A percentile compares a stretch with the other conserved stretches of the same genome.
phyloP scores from a whole-genome alignment of 1,140 invertebrate genomes.

The Amphibalanus amphitrite region DNA sequence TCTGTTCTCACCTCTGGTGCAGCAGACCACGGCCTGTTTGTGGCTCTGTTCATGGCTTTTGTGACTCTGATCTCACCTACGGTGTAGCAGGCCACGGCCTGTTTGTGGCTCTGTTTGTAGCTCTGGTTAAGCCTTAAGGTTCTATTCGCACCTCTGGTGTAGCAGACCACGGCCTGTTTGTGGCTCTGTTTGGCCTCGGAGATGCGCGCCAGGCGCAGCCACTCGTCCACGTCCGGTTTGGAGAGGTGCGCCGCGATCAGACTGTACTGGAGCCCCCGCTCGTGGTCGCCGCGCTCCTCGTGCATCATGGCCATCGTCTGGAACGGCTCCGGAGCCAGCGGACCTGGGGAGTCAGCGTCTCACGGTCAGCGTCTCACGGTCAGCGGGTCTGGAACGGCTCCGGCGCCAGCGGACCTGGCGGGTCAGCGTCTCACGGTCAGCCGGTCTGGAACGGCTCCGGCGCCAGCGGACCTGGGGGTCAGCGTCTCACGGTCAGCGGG shows the following conservation, averaged over 20 bases:
- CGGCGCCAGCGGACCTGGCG: background rate
- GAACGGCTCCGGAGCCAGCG: slow-evolving; percentile 62
- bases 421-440: background rate
- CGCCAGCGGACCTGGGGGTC: no score
- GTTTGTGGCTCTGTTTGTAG: no score
- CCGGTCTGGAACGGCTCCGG: no score
- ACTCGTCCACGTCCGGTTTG: slow-evolving; percentile 60
- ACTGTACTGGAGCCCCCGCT: slow-evolving; percentile 70
- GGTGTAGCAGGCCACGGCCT: no score
- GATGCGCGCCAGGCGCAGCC: slow-evolving; percentile 63
- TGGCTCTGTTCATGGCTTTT: no score
- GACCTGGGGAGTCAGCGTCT: background rate
- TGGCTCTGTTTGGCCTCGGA: slow-evolving; percentile 51
- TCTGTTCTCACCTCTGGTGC: no score
- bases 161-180: slow-evolving; percentile 64
- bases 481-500: no score
- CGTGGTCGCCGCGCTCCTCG: slow-evolving; percentile 53
- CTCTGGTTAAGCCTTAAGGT: no score
- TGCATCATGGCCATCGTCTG: slow-evolving; percentile 78
- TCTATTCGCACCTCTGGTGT: slow-evolving; percentile 30
- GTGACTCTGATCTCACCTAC: no score
- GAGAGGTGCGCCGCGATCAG: slow-evolving; percentile 72
- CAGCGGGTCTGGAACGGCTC: background rate
- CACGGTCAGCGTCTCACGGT: background rate
- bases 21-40: no score